These are phyloP conservation scores for Andrena trimmerana DNA, from an alignment of 2,888 invertebrate species.

Conservation along the genomic window DNA sequence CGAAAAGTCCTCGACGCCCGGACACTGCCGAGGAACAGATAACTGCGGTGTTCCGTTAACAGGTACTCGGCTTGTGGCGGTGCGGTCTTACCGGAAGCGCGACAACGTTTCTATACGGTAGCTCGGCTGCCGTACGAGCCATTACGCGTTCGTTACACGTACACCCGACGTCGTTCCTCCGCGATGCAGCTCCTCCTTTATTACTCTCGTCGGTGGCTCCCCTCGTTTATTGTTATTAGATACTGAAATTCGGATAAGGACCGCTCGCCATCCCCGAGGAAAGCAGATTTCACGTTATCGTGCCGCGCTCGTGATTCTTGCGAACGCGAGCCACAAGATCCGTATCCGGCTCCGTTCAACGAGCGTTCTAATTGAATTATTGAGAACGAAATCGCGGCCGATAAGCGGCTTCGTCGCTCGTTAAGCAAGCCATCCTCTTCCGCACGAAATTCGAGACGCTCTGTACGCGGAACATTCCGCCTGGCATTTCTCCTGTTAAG, in stretches of 20 bases:
- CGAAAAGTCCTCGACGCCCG: constrained; percentile 37
- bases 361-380: constrained; percentile 28
- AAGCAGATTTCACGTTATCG: constrained; percentile 49
- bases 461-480: not conserved
- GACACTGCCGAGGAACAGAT: constrained; percentile 29
- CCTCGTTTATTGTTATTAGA: constrained; percentile 63
- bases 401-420: constrained; percentile 7
- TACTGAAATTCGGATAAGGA: constrained; percentile 60
- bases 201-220: constrained; percentile 40
- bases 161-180: constrained; percentile 32
- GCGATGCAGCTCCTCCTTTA: constrained; percentile 47
- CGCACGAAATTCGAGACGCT: not conserved
- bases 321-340: constrained; percentile 10
- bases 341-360: not conserved
- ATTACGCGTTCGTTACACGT: constrained; percentile 62
- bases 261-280: constrained; percentile 18
- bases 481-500: not conserved
- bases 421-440: not conserved
- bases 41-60: constrained; percentile 50
- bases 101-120: constrained; percentile 42
- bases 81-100: constrained; percentile 40
- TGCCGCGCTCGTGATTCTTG: constrained; percentile 21
- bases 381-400: constrained; percentile 8
- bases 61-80: constrained; percentile 26
- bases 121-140: constrained; percentile 22